These are phyloP conservation scores for Atrichornis clamosus DNA, from an alignment of 2,113 vertebrate genomes.

Conservation along the genomic window DNA sequence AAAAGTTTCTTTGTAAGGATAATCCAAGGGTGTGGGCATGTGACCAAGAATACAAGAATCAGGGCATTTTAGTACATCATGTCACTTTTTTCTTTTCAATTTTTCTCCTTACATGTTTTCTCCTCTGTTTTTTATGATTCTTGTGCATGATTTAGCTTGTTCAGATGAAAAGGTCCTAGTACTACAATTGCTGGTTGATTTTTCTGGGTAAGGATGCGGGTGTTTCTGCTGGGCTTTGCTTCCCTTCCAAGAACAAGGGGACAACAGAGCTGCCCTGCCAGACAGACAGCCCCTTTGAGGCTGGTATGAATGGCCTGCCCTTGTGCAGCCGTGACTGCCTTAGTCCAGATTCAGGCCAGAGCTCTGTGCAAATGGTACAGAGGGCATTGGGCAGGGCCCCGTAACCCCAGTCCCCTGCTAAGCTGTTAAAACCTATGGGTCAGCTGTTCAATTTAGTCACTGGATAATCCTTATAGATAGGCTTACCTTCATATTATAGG, in stretches of 20 bases:
- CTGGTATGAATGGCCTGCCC: neutral
- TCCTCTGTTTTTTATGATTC: neutral
- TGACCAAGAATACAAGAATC: neutral
- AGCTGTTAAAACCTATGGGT: neutral
- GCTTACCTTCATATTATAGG: neutral
- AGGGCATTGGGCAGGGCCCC: neutral
- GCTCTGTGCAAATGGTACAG: neutral
- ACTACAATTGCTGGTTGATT: neutral
- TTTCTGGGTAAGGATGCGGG: neutral
- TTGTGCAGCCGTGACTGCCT: neutral
- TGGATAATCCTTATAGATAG: neutral
- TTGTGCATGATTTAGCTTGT: neutral
- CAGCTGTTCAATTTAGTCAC: neutral
- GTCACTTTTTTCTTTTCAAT: neutral
- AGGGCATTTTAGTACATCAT: neutral
- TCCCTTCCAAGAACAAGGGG: neutral
- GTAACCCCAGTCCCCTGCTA: neutral
- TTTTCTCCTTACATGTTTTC: neutral
- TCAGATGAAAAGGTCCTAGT: neutral
- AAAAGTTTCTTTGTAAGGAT: neutral
- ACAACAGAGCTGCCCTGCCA: neutral
- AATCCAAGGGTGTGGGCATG: neutral
- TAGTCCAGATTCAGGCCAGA: neutral
- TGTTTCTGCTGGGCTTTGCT: constrained; percentile 7
- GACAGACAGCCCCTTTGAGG: neutral